Evolutionary conservation across 1,140 invertebrate species (phyloP).

Genomic region (Spodoptera frugiperda): DNA sequence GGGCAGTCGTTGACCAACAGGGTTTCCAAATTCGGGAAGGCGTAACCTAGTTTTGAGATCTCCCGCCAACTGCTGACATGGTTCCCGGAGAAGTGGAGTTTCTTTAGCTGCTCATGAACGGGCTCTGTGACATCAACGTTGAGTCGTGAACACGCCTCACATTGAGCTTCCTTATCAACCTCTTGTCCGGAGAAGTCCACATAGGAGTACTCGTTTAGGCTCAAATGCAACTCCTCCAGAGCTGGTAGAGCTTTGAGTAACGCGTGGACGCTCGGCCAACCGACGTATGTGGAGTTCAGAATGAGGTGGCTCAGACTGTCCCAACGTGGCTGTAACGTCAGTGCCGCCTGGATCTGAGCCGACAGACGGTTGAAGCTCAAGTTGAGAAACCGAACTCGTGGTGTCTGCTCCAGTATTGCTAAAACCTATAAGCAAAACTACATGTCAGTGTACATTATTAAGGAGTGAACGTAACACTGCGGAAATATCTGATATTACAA

Average conservation of each 20-base stretch:
- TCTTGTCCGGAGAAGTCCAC: slow-evolving; percentile 87
- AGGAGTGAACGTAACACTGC: slow-evolving; percentile 35
- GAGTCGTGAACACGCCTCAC: slow-evolving; percentile 73
- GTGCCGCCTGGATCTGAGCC: slow-evolving; percentile 87
- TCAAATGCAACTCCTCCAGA: slow-evolving; percentile 96
- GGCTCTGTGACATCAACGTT: slow-evolving; percentile 89
- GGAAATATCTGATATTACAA: slow-evolving; percentile 41
- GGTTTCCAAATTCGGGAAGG: slow-evolving; percentile 94
- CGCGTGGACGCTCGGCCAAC: slow-evolving; percentile 93
- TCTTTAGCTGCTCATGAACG: slow-evolving; percentile 89
- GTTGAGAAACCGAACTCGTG: slow-evolving; percentile 95
- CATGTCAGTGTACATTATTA: slow-evolving; percentile 39
- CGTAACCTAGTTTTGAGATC: slow-evolving; percentile 92
- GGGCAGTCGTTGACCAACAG: slow-evolving; percentile 95
- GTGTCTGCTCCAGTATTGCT: slow-evolving; percentile 94
- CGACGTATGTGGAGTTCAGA: slow-evolving; percentile 94
- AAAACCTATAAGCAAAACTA: slow-evolving; percentile 89
- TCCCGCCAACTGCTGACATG: slow-evolving; percentile 93
- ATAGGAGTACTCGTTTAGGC: slow-evolving; percentile 93
- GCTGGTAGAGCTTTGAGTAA: slow-evolving; percentile 91
- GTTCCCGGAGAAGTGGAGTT: slow-evolving; percentile 94
- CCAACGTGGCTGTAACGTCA: slow-evolving; percentile 86
- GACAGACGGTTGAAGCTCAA: slow-evolving; percentile 95
- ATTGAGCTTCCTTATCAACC: slow-evolving; percentile 69
- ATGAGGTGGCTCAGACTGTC: slow-evolving; percentile 92